Conservation (phyloP, 1,140 invertebrate species). For the Papilio machaon region DNA sequence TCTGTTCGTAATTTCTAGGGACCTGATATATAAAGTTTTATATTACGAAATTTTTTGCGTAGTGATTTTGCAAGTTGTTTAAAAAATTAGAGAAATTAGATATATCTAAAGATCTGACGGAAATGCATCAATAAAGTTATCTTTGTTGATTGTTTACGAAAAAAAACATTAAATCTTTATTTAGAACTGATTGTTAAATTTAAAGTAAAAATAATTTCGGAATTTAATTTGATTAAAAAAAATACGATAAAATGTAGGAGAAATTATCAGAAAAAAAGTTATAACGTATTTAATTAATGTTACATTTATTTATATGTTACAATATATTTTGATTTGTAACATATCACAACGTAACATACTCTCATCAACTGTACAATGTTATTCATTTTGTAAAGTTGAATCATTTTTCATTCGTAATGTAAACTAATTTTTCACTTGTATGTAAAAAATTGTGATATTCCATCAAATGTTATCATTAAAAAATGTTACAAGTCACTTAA, state of each 20-base stretch:
- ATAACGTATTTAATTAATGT: background rate
- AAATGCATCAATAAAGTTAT: background rate
- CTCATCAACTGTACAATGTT: no score
- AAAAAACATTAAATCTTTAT: no score
- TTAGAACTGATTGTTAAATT: slow-evolving; percentile 39
- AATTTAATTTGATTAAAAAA: background rate
- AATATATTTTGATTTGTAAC: no score
- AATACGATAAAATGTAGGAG: background rate
- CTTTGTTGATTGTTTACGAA: no score
- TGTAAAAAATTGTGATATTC: background rate
- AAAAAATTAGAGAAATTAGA: no score
- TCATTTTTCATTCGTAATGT: background rate
- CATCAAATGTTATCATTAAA: background rate
- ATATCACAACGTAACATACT: no score
- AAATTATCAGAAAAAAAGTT: no score
- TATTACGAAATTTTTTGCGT: background rate
- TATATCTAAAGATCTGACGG: background rate
- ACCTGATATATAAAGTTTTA: slow-evolving; percentile 42
- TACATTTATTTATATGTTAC: no score
- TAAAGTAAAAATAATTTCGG: background rate
- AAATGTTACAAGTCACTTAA: background rate
- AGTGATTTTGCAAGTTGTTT: slow-evolving; percentile 30
- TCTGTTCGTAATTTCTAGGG: slow-evolving; percentile 39
- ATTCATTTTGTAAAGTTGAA: background rate
- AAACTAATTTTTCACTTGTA: background rate